Conservation (phyloP, 2,797 vertebrate genomes). For the Nasua narica region DNA sequence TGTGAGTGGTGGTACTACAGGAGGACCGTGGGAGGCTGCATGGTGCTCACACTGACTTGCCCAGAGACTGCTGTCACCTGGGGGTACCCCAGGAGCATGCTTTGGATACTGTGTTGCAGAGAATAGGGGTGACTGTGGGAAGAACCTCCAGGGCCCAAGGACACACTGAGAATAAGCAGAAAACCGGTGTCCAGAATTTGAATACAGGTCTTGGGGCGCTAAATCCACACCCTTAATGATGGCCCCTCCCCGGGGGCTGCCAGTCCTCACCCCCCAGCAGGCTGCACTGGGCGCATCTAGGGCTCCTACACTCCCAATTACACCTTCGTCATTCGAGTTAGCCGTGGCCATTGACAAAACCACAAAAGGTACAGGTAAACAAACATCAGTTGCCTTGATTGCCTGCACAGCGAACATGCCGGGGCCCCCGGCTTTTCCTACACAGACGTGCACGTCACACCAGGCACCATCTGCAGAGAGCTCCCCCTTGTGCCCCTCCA, state of each 20-base stretch:
- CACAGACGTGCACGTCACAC: fast-evolving
- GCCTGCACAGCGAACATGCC: background rate
- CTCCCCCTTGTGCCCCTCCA: background rate
- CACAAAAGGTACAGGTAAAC: fast-evolving
- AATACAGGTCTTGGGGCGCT: background rate
- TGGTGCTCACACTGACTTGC: fast-evolving
- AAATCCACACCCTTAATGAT: background rate
- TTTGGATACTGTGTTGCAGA: background rate
- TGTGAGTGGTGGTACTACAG: no score
- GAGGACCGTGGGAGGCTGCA: background rate
- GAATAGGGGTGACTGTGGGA: background rate
- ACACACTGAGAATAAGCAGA: background rate
- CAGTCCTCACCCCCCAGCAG: fast-evolving
- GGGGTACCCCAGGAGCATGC: background rate
- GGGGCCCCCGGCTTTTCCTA: background rate
- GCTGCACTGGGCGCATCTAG: background rate
- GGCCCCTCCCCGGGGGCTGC: background rate
- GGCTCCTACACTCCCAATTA: background rate
- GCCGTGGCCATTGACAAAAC: background rate
- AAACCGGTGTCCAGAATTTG: background rate
- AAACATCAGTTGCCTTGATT: no score
- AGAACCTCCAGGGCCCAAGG: background rate
- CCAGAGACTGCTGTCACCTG: background rate
- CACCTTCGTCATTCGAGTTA: background rate
- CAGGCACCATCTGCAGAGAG: fast-evolving